Evolutionary conservation across 2,888 invertebrate genomes (phyloP).

Genomic region (Ganaspis brasiliensis): DNA sequence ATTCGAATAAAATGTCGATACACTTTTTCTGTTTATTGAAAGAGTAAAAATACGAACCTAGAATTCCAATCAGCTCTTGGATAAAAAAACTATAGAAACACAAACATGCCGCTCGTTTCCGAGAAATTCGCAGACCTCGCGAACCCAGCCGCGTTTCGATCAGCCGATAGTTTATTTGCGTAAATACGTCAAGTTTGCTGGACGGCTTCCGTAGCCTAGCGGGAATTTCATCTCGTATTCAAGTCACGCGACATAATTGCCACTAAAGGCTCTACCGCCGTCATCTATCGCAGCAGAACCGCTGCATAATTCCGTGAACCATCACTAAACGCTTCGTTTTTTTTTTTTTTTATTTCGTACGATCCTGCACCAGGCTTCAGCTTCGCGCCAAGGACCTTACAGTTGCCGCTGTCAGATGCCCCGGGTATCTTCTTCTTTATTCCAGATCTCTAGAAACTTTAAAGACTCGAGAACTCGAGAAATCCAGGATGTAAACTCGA

Average conservation of each 20-base stretch:
- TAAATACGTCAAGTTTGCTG: constrained; percentile 41
- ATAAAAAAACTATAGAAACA: constrained; percentile 16
- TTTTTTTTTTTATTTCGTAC: not conserved
- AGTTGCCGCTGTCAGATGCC: constrained; percentile 36
- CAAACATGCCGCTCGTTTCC: constrained; percentile 39
- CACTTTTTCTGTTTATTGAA: not conserved
- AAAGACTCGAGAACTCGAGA: constrained; percentile 37
- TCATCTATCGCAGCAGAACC: constrained; percentile 22
- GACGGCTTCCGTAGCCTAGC: constrained; percentile 47
- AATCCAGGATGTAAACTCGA: constrained; percentile 50
- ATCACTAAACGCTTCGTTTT: constrained; percentile 25
- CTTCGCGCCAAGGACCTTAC: constrained; percentile 37
- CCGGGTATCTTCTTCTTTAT: constrained; percentile 36
- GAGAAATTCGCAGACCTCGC: constrained; percentile 45
- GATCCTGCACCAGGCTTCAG: not conserved
- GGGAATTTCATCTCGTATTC: constrained; percentile 59
- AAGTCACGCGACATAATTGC: constrained; percentile 57
- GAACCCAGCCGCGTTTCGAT: constrained; percentile 39
- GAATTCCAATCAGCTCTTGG: constrained; percentile 31
- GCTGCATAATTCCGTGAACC: constrained; percentile 39
- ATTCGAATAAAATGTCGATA: not conserved
- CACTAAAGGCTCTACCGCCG: constrained; percentile 47
- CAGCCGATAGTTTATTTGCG: constrained; percentile 40
- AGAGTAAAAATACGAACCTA: not conserved
- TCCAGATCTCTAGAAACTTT: constrained; percentile 28